These are phyloP conservation scores for Drosophila kurseongensis DNA, from an alignment of 1,140 invertebrate species.

Conservation along the genomic window DNA sequence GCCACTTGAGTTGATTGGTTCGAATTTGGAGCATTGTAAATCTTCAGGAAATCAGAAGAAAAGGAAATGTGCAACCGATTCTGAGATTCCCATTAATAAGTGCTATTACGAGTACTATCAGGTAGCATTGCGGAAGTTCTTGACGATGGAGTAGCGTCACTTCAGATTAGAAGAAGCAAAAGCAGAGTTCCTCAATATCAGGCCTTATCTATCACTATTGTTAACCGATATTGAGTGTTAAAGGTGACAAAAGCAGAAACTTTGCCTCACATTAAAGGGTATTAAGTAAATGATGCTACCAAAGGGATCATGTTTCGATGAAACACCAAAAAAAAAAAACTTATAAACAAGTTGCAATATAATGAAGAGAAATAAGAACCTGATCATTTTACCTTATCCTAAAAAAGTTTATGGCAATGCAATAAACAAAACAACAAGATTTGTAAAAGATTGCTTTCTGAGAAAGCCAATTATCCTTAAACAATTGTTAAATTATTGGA, in stretches of 20 bases:
- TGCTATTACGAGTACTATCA: slow-evolving; percentile 17
- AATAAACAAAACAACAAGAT: too few species aligned
- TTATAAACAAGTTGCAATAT: too few species aligned
- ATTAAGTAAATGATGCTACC: background rate
- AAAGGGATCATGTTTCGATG: background rate
- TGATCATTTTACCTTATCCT: too few species aligned
- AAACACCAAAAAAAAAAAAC: background rate
- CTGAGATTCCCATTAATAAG: slow-evolving; percentile 35
- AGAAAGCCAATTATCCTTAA: too few species aligned
- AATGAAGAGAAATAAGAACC: fast-evolving
- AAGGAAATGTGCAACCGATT: background rate
- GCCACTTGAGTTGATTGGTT: slow-evolving; percentile 39
- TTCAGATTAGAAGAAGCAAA: slow-evolving; percentile 31
- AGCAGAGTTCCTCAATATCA: slow-evolving; percentile 7
- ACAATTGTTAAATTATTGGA: too few species aligned
- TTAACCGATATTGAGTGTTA: background rate
- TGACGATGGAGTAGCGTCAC: slow-evolving; percentile 35
- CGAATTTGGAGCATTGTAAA: slow-evolving; percentile 14
- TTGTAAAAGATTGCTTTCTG: too few species aligned
- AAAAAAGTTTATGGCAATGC: too few species aligned
- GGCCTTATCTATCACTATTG: slow-evolving; percentile 14
- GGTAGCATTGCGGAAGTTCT: slow-evolving; percentile 24
- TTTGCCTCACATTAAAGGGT: background rate
- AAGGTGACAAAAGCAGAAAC: background rate
- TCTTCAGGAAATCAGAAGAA: slow-evolving; percentile 22